phyloP scores from a whole-genome alignment of 2,113 vertebrate species.

The Zapornia atra region DNA sequence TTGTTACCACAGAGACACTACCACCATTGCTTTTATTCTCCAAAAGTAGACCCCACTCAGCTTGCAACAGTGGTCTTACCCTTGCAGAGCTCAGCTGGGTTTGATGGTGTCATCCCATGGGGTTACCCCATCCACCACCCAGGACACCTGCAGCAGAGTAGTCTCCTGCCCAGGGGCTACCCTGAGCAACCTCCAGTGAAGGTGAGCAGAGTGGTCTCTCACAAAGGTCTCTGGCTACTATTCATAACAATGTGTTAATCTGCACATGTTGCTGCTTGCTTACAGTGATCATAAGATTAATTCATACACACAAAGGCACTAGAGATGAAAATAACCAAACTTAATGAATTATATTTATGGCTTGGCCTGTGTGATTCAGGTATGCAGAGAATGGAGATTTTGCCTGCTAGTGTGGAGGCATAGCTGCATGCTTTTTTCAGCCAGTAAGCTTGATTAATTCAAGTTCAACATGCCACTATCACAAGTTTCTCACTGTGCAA shows the following conservation, averaged over 20 bases:
- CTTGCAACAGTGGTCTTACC: not conserved
- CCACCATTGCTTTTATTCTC: not conserved
- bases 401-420: not conserved
- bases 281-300: not conserved
- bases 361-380: not conserved
- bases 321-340: not conserved
- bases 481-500: not conserved
- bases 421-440: not conserved
- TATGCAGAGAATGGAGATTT: not conserved
- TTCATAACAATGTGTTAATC: not conserved
- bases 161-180: accelerated
- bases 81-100: not conserved
- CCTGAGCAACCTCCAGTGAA: not conserved
- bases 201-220: not conserved
- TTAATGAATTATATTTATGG: not conserved
- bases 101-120: not conserved
- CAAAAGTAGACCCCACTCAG: not conserved
- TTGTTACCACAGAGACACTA: no score
- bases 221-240: not conserved
- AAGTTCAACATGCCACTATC: not conserved
- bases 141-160: not conserved
- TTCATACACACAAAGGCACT: not conserved
- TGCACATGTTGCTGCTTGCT: not conserved
- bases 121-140: not conserved
- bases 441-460: not conserved